Evolutionary conservation across 1,140 invertebrate genomes (phyloP).

Genomic region (Anastatus disparis): DNA sequence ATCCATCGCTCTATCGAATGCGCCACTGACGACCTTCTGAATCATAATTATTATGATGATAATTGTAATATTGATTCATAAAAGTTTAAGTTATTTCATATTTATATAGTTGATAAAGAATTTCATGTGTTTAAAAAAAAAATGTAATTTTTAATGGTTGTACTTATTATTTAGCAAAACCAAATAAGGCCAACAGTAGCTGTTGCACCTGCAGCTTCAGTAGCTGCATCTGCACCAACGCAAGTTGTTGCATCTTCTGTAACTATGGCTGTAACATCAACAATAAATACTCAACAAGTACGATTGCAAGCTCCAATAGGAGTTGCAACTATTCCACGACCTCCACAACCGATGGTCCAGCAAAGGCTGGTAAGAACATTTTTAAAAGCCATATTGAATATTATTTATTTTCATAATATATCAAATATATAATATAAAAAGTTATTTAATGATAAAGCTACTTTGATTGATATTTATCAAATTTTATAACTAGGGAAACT

Average conservation of each 20-base stretch:
- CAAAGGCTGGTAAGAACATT: slow-evolving; percentile 63
- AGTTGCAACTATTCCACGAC: slow-evolving; percentile 60
- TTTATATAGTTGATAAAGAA: not conserved
- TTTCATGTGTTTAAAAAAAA: slow-evolving; percentile 14
- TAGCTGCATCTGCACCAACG: slow-evolving; percentile 41
- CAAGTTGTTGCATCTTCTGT: slow-evolving; percentile 48
- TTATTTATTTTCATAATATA: no score
- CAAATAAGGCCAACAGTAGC: slow-evolving; percentile 59
- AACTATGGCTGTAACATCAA: slow-evolving; percentile 55
- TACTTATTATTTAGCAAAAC: slow-evolving; percentile 55
- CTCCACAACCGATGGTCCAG: slow-evolving; percentile 59
- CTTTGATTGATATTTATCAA: no score
- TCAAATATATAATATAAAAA: no score
- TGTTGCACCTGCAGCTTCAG: slow-evolving; percentile 44
- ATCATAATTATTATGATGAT: not conserved
- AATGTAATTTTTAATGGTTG: no score
- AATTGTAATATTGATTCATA: not conserved
- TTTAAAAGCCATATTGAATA: no score
- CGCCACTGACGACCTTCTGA: no score
- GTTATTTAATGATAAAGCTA: no score
- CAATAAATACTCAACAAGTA: slow-evolving; percentile 70
- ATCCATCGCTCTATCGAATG: no score
- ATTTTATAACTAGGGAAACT: no score
- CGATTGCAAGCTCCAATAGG: slow-evolving; percentile 69
- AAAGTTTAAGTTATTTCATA: no score